Evolutionary conservation across 2,797 vertebrate genomes (phyloP).

Genomic region (Vespertilio murinus): DNA sequence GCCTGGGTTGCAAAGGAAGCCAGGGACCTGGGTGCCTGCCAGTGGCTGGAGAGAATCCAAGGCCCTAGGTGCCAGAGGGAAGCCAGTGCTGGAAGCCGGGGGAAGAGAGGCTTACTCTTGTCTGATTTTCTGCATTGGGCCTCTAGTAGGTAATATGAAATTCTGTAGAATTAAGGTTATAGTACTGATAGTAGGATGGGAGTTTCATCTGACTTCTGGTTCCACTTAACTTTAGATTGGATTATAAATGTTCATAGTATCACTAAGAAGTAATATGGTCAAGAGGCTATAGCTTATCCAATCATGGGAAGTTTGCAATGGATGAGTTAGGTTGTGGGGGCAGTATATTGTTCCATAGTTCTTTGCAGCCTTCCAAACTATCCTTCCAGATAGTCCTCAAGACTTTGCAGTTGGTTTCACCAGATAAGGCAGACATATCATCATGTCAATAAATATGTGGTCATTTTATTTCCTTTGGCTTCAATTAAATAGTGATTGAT

Average conservation of each 20-base stretch:
- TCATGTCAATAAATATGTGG: not conserved
- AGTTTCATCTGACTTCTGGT: not conserved
- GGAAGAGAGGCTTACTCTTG: too few relatives aligned
- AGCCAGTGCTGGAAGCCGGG: too few relatives aligned
- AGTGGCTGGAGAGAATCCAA: too few relatives aligned
- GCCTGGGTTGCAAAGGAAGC: too few relatives aligned
- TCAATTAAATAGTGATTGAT: slow-evolving; percentile 12
- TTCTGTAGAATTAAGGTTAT: not conserved
- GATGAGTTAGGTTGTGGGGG: not conserved
- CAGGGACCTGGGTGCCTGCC: too few relatives aligned
- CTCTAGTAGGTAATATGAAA: not conserved
- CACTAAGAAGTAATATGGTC: not conserved
- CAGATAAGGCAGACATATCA: not conserved
- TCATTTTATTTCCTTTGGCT: slow-evolving; percentile 14
- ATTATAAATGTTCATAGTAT: not conserved
- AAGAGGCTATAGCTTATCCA: not conserved
- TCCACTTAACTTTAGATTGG: not conserved
- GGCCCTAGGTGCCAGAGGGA: too few relatives aligned
- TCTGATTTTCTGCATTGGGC: too few relatives aligned
- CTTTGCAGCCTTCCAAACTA: slow-evolving; percentile 26
- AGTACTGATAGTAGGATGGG: not conserved
- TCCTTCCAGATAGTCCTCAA: not conserved
- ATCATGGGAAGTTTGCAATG: not conserved
- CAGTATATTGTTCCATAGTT: slow-evolving; percentile 4
- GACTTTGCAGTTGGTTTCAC: not conserved